Conservation (phyloP, 1,140 invertebrate genomes). For the Conopomorpha cramerella region DNA sequence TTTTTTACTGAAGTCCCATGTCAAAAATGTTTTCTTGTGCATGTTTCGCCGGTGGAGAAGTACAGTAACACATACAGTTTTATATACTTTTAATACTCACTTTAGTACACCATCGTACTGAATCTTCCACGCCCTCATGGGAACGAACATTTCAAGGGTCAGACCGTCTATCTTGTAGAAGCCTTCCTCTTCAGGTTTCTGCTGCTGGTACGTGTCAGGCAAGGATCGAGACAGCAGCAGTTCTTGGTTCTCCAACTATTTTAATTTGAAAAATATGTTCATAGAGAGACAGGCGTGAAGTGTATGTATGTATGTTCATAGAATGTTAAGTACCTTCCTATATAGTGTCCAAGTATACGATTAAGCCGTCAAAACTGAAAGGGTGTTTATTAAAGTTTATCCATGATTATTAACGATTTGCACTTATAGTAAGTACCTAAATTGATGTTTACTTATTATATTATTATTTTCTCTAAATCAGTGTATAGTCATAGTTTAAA, state of each 20-base stretch:
- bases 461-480: too few species aligned
- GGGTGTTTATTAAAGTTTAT: too few species aligned
- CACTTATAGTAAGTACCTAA: background rate
- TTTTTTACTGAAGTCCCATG: too few species aligned
- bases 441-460: too few species aligned
- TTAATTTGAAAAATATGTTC: slow-evolving; percentile 2
- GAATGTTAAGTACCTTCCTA: too few species aligned
- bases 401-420: background rate
- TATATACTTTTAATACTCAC: slow-evolving; percentile 24
- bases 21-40: too few species aligned
- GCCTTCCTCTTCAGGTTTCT: slow-evolving; percentile 48
- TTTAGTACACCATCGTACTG: slow-evolving; percentile 67
- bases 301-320: slow-evolving; percentile 4
- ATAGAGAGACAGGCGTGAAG: slow-evolving; percentile 3
- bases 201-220: slow-evolving; percentile 66
- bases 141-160: slow-evolving; percentile 56
- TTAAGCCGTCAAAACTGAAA: too few species aligned
- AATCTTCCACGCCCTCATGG: slow-evolving; percentile 71
- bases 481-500: too few species aligned
- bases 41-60: too few species aligned
- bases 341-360: too few species aligned
- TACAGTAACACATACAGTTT: background rate
- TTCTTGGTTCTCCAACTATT: slow-evolving; percentile 62
- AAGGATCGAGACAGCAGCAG: slow-evolving; percentile 64
- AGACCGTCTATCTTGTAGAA: slow-evolving; percentile 66